Percentiles rank a stretch among this genome's conserved stretches.
phyloP scores from a whole-genome alignment of 2,888 invertebrate species.

The Amphipoea lucens region DNA sequence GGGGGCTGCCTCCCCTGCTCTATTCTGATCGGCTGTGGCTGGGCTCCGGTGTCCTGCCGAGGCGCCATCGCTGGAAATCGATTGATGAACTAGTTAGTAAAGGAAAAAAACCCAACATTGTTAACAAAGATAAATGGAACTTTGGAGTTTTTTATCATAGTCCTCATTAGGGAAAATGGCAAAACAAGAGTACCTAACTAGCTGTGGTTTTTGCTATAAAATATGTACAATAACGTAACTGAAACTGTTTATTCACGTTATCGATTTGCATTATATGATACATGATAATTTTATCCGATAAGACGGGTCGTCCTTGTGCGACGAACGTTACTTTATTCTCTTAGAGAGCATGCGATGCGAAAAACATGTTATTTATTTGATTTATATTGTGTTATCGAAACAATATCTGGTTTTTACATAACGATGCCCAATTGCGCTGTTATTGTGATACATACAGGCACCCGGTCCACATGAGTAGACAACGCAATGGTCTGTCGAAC shows the following conservation, averaged over 20 bases:
- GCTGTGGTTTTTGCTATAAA: neutral
- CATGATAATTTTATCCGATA: slow-evolving; percentile 54
- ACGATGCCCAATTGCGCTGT: slow-evolving; percentile 1
- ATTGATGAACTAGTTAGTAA: slow-evolving; percentile 52
- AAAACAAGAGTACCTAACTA: neutral
- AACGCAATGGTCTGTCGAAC: neutral
- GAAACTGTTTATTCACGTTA: slow-evolving; percentile 37
- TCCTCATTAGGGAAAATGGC: neutral
- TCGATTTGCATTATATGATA: slow-evolving; percentile 42
- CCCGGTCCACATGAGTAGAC: neutral
- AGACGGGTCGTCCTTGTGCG: slow-evolving; percentile 25
- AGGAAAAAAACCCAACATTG: slow-evolving; percentile 25
- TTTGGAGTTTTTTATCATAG: slow-evolving; percentile 10
- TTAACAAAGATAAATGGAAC: slow-evolving; percentile 19
- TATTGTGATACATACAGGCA: neutral
- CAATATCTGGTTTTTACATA: slow-evolving; percentile 1
- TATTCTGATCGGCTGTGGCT: slow-evolving; percentile 76
- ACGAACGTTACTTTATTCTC: slow-evolving; percentile 32
- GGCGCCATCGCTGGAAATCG: slow-evolving; percentile 83
- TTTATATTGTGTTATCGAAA: slow-evolving; percentile 1
- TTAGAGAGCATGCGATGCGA: slow-evolving; percentile 2
- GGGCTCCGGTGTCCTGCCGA: slow-evolving; percentile 81
- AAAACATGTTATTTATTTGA: slow-evolving; percentile 28
- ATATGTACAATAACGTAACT: slow-evolving; percentile 19
- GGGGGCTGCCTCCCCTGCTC: slow-evolving; percentile 77